Base-by-base conservation (phyloP, 2,797 vertebrate species). In the Sebastes dallii region DNA sequence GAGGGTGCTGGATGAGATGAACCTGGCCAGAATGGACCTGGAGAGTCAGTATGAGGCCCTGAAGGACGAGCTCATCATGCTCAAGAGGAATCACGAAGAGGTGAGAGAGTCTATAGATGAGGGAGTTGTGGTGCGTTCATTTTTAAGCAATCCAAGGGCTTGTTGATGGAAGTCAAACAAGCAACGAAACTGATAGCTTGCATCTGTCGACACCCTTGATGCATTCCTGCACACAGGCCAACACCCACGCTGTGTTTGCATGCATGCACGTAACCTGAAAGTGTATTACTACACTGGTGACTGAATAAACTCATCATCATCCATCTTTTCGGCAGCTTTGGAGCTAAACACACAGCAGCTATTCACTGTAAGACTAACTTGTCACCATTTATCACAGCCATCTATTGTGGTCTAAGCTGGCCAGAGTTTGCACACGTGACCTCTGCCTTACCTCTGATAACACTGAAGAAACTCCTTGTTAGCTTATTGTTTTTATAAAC, bases 61-160 rank as follows among this genome's bases (percentile, higher is more conserved):
- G 84, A 96, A 94, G 71, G 96, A 97, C 0, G 96, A 97, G 13
- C 80, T 96, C 60, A 81, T 96, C 75, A 87, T 89, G 12, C 89
- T 97, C 75, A 95, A 95, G 94, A 96, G 39, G 89, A 96, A 94
- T 80, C 96, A 97, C 0, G 82, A 96, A 42, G 95, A 97, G 96
- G 97, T 97, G 84, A 91, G 86, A 22, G 61, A 22, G 67, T 2
- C 32, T 18, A 65, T 9, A 29, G 8, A 50, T 16, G 10, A 55
- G 20, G 2, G 0, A 32, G 13, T 3, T 3, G 32, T 6, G 30
- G 34, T n/a, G 32, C 34, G 25, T 9, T 8, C 25, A 8, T 39
- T 65, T 71, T 71, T 2, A 52, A 66, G 18, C 9, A 12, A 24
- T 22, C 13, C 5, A 14, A 16, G 1, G 42, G 20, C 50, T 42